Percentiles rank a stretch among this genome's conserved stretches.
Evolutionary conservation across 2,113 vertebrate genomes (phyloP).

Genomic region (Menura novaehollandiae): DNA sequence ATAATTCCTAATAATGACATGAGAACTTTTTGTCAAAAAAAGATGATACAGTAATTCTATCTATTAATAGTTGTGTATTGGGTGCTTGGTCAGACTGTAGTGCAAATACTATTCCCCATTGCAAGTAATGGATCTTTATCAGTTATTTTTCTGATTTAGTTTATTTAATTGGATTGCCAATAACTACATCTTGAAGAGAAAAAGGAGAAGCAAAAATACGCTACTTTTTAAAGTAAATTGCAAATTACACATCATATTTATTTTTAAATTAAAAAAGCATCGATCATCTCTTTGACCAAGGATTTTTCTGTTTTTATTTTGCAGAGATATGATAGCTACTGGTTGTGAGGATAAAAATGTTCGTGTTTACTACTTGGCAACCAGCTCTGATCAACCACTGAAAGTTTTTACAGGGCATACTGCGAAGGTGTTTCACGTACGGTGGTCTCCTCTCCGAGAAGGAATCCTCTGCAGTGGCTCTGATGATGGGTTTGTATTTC

Average conservation of each 20-base stretch:
- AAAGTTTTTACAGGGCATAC: slow-evolving; percentile 93
- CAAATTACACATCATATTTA: neutral
- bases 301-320: neutral
- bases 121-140: neutral
- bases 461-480: slow-evolving; percentile 97
- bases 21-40: neutral
- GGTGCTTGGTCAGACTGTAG: neutral
- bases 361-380: slow-evolving; percentile 95
- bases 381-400: slow-evolving; percentile 92
- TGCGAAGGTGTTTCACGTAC: slow-evolving; percentile 95
- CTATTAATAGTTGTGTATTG: neutral
- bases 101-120: neutral
- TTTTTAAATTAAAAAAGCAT: neutral
- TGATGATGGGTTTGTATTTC: slow-evolving; percentile 85
- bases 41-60: neutral
- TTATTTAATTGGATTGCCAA: neutral
- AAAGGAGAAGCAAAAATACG: neutral
- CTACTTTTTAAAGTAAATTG: neutral
- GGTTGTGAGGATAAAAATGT: slow-evolving; percentile 97
- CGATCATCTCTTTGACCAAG: neutral
- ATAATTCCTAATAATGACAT: neutral
- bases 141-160: neutral
- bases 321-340: slow-evolving; percentile 97
- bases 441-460: slow-evolving; percentile 95
- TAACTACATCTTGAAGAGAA: neutral